phyloP scores from a whole-genome alignment of 2,888 invertebrate genomes.

The Lamellibrachia columna region DNA sequence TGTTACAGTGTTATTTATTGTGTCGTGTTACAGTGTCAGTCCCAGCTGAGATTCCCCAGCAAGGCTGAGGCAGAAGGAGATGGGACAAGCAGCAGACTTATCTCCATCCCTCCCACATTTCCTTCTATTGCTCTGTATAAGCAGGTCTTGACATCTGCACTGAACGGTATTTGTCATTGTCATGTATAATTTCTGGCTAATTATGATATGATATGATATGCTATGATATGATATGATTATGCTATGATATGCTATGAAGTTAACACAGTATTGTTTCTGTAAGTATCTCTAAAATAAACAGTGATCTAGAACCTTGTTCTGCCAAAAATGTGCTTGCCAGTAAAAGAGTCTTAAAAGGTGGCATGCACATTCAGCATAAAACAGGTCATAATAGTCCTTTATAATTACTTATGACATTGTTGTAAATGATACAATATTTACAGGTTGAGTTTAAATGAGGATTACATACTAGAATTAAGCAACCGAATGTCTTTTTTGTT shows the following conservation, averaged over 20 bases:
- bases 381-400: no score
- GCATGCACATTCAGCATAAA: no score
- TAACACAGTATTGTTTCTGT: not conserved
- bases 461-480: no score
- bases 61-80: conserved; percentile 43
- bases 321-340: no score
- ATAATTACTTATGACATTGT: no score
- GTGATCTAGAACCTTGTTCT: not conserved
- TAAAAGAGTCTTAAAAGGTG: no score
- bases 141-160: conserved; percentile 46
- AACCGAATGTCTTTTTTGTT: no score
- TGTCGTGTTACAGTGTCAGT: not conserved
- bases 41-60: conserved; percentile 48
- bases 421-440: no score
- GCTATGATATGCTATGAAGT: no score
- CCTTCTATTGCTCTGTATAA: conserved; percentile 46
- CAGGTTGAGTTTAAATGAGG: no score
- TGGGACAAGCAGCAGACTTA: conserved; percentile 43
- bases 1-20: not conserved
- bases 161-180: conserved; percentile 42
- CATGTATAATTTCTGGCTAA: not conserved
- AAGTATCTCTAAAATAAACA: not conserved
- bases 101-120: conserved; percentile 48
- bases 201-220: no score
- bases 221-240: no score